These are phyloP conservation scores for Halichoerus grypus DNA, from an alignment of 2,113 vertebrate genomes.

Conservation along the genomic window DNA sequence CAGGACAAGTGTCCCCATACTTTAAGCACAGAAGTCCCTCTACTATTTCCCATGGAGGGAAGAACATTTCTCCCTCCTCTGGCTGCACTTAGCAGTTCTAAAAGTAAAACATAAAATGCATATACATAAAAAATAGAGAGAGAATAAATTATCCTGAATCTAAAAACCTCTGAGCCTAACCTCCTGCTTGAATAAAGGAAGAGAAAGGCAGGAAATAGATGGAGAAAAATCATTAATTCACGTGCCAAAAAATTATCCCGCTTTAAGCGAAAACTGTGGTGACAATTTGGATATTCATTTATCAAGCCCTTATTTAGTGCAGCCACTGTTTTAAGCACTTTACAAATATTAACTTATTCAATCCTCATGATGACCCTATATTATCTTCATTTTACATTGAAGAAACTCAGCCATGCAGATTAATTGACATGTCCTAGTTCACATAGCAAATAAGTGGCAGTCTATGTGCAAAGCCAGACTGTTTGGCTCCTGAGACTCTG, in stretches of 20 bases:
- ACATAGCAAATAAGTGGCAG: neutral
- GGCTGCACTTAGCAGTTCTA: neutral
- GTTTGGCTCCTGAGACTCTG: neutral
- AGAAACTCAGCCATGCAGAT: neutral
- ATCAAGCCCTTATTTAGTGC: neutral
- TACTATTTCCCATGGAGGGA: neutral
- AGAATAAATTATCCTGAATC: neutral
- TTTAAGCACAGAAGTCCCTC: neutral
- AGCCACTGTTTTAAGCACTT: neutral
- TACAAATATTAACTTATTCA: neutral
- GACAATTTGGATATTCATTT: neutral
- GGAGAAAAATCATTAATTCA: neutral
- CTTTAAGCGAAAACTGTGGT: neutral
- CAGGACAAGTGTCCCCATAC: neutral
- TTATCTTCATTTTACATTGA: neutral
- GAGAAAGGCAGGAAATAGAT: neutral
- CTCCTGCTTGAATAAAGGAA: neutral
- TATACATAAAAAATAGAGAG: neutral
- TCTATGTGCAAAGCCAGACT: neutral
- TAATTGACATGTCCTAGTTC: neutral
- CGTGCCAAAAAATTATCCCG: neutral
- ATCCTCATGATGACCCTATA: neutral
- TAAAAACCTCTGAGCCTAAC: neutral
- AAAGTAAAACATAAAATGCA: neutral
- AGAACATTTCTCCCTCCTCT: neutral